phyloP scores from a whole-genome alignment of 2,113 vertebrate genomes.

The Cebidichthys violaceus region DNA sequence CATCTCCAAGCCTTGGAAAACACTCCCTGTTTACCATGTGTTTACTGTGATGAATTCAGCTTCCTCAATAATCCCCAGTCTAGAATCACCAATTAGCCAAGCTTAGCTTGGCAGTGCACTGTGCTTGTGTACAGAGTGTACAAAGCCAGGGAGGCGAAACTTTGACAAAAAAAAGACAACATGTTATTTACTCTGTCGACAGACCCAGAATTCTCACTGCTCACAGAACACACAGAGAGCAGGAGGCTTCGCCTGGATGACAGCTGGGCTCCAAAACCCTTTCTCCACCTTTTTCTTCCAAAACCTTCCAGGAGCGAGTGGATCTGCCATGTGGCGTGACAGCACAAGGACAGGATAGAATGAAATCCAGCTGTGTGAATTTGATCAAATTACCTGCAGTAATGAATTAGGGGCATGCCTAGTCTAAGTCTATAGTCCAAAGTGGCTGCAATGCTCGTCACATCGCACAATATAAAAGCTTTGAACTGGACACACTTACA shows the following conservation, averaged over 20 bases:
- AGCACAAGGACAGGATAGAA: slow-evolving; percentile 19
- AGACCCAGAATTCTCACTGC: slow-evolving; percentile 42
- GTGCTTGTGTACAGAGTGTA: slow-evolving; percentile 49
- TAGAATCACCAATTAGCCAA: slow-evolving; percentile 67
- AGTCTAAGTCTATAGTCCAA: neutral
- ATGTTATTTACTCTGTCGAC: slow-evolving; percentile 66
- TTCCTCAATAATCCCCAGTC: slow-evolving; percentile 59
- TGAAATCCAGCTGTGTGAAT: slow-evolving; percentile 20
- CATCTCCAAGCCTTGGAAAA: slow-evolving; percentile 44
- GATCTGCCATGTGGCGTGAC: slow-evolving; percentile 35
- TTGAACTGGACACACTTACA: neutral
- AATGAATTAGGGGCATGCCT: neutral
- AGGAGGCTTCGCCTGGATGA: slow-evolving; percentile 55
- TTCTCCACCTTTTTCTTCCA: slow-evolving; percentile 31
- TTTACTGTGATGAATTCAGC: slow-evolving; percentile 56
- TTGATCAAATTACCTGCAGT: slow-evolving; percentile 13
- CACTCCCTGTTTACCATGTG: slow-evolving; percentile 50
- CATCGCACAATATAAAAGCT: neutral
- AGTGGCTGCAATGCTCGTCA: neutral
- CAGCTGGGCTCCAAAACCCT: slow-evolving; percentile 54
- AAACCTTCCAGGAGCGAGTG: slow-evolving; percentile 39
- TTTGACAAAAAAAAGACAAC: slow-evolving; percentile 61
- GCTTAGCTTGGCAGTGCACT: slow-evolving; percentile 51
- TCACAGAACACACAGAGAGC: slow-evolving; percentile 44
- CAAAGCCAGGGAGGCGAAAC: slow-evolving; percentile 50